Evolutionary conservation across 2,113 vertebrate genomes (phyloP).

Genomic region (Tringa solitaria): DNA sequence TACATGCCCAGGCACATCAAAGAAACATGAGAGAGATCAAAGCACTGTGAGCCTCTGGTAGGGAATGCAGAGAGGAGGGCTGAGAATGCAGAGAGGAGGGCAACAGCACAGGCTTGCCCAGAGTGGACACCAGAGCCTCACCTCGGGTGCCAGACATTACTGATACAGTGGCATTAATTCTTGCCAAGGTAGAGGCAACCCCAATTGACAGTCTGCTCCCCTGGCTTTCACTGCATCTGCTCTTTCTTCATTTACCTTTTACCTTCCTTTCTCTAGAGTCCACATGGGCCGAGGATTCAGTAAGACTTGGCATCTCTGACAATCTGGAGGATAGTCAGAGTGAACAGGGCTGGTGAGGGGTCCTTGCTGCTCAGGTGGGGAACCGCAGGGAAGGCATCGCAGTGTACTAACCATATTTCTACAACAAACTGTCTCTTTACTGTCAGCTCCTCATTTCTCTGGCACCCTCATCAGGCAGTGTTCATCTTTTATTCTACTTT

Average conservation of each 20-base stretch:
- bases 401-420: not conserved
- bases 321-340: not conserved
- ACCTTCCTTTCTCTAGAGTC: not conserved
- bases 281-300: not conserved
- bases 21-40: not conserved
- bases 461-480: not conserved
- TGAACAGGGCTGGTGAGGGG: not conserved
- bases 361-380: not conserved
- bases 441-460: not conserved
- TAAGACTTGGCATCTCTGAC: not conserved
- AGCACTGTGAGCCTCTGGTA: not conserved
- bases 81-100: not conserved
- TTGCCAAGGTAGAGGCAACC: not conserved
- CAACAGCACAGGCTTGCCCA: not conserved
- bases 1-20: not conserved
- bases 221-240: not conserved
- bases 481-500: not conserved
- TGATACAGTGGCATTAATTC: not conserved
- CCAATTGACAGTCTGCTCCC: not conserved
- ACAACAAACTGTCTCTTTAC: not conserved
- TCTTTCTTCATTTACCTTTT: not conserved
- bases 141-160: accelerated
- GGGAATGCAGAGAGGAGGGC: not conserved
- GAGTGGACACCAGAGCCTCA: not conserved
- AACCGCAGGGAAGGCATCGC: not conserved